Conservation (phyloP, 2,797 vertebrate species). For the Tinamus major region DNA sequence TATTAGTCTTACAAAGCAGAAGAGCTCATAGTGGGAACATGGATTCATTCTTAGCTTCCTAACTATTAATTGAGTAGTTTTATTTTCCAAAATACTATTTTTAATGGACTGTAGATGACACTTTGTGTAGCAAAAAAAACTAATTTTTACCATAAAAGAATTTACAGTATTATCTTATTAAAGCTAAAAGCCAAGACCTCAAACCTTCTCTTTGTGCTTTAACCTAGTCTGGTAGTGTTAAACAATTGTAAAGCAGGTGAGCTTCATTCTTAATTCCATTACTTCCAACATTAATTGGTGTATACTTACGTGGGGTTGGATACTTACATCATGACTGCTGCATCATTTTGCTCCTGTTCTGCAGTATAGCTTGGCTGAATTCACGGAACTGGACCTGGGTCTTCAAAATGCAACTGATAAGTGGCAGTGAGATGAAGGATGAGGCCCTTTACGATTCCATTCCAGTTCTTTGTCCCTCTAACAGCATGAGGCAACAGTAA, state of each 20-base stretch:
- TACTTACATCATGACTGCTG: not conserved
- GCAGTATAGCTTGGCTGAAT: not conserved
- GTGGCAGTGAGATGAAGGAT: not conserved
- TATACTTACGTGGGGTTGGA: not conserved
- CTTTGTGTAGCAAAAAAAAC: not conserved
- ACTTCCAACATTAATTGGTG: accelerated
- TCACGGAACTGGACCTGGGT: not conserved
- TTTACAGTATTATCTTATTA: not conserved
- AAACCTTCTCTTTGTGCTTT: not conserved
- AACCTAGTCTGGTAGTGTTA: not conserved
- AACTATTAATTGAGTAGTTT: accelerated
- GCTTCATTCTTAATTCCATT: not conserved
- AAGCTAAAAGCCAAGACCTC: not conserved
- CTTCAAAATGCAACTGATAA: not conserved
- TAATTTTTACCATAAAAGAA: not conserved
- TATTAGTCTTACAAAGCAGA: not conserved
- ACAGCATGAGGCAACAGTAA: not conserved
- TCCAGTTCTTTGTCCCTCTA: not conserved
- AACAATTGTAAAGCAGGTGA: not conserved
- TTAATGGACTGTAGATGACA: not conserved
- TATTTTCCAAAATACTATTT: not conserved
- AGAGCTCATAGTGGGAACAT: not conserved
- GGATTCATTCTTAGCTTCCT: not conserved
- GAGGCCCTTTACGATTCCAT: not conserved
- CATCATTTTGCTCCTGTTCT: not conserved